Evolutionary conservation across 2,888 invertebrate genomes (phyloP), one percentile per base, ranked within the genome.

Genomic region (Uloborus plumipes): DNA sequence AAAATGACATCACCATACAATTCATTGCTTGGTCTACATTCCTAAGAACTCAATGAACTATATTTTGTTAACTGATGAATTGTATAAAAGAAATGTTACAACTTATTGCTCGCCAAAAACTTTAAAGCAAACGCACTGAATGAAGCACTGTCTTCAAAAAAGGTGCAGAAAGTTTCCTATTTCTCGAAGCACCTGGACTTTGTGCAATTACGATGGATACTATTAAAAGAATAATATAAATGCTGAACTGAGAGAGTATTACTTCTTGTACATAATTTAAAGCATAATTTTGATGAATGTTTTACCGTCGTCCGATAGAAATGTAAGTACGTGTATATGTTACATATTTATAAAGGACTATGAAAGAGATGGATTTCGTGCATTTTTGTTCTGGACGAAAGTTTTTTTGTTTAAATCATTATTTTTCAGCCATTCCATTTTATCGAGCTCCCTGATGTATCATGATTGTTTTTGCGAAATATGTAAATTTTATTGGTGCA

Each of bases 401-500:
- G 2, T 64, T 69, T 53, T n/a, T 51, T 18, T 31, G 26, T 53
- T 69, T 14, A 26, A 55, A 31, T 55, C 55, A 69, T 64, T 64
- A 22, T 66, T 64, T 6, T 22, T 31, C 31, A 39, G 53, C 53
- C 39, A 50, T 66, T 65, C 20, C 20, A 16, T 71, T 72, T 61
- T 62, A 67, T 58, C 16, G 39, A 58, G 20, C 49, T 47, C 20
- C 67, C 64, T 55, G 64, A 61, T 64, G 67, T 74, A 62, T 80
- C 67, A 74, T 80, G 80, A 74, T 80, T 80, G 80, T 74, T 80
- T 73, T 47, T 49, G 80, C 74, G 69, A 80, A 64, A 62, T 80
- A 80, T 80, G 80, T 80, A 80, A 74, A 80, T 80, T 80, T 74
- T 80, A 80, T 80, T 74, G 80, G 80, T 80, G 80, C 80, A 80